These are phyloP conservation scores for Cheirogaleus medius DNA, from an alignment of 2,113 vertebrate species.

Conservation along the genomic window DNA sequence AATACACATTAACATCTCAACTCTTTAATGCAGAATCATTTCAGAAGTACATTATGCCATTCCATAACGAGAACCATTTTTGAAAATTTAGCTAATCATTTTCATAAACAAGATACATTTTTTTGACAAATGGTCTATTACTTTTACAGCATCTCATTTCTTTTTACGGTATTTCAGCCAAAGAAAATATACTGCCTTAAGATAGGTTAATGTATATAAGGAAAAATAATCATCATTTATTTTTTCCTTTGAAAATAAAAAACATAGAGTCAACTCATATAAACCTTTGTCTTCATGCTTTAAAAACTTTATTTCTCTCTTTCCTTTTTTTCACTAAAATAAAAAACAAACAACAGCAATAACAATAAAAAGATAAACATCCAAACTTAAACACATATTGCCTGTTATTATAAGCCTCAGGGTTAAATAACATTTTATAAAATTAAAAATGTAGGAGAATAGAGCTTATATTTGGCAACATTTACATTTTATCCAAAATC, in stretches of 20 bases:
- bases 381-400: not conserved
- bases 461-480: not conserved
- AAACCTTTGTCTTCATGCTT: not conserved
- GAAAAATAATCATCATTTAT: not conserved
- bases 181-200: not conserved
- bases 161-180: not conserved
- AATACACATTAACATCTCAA: conserved; percentile 14
- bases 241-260: not conserved
- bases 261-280: not conserved
- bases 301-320: not conserved
- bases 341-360: not conserved
- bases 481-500: not conserved
- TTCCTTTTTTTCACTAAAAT: not conserved
- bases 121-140: conserved; percentile 8
- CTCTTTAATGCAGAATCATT: conserved; percentile 1
- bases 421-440: not conserved
- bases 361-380: not conserved
- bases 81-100: conserved; percentile 59
- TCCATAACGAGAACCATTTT: conserved; percentile 38
- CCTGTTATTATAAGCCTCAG: not conserved
- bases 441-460: not conserved
- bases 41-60: conserved; percentile 24
- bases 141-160: conserved; percentile 38
- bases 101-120: conserved; percentile 7
- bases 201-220: not conserved